phyloP scores from a whole-genome alignment of 2,797 vertebrate species.

The Cetoscarus ocellatus region DNA sequence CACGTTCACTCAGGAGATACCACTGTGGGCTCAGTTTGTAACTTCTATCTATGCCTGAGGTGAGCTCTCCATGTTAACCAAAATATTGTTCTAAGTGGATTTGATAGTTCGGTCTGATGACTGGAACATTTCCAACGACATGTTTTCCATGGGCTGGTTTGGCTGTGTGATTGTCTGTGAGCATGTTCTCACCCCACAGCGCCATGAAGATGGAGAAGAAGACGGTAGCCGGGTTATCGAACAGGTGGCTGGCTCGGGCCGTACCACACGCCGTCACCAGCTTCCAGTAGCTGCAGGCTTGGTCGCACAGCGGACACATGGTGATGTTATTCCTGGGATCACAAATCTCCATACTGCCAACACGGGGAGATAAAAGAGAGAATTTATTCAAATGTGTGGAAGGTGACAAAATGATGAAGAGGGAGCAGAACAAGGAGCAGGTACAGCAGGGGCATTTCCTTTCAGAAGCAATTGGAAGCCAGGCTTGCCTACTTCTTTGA shows the following conservation, averaged over 20 bases:
- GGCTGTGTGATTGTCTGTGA: not conserved
- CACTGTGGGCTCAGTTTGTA: not conserved
- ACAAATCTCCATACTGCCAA: slow-evolving; percentile 92
- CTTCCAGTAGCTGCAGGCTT: slow-evolving; percentile 96
- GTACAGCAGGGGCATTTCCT: too few species aligned
- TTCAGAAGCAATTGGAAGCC: too few species aligned
- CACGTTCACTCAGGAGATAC: slow-evolving; percentile 4
- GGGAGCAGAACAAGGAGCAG: not conserved
- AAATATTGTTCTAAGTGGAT: not conserved
- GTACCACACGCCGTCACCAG: slow-evolving; percentile 93
- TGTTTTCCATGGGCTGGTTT: not conserved
- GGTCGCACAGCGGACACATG: slow-evolving; percentile 97
- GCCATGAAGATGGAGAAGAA: slow-evolving; percentile 99
- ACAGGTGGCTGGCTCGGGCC: slow-evolving; percentile 95
- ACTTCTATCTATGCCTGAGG: not conserved
- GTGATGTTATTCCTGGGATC: slow-evolving; percentile 93
- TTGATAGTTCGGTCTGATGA: not conserved
- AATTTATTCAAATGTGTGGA: not conserved
- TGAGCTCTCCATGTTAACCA: not conserved
- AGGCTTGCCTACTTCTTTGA: too few species aligned
- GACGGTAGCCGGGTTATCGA: slow-evolving; percentile 97
- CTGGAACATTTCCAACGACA: not conserved
- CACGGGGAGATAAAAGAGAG: not conserved
- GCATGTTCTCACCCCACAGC: slow-evolving; percentile 91
- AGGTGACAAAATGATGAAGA: not conserved